Percentiles rank a stretch among this genome's conserved stretches.
phyloP scores from a whole-genome alignment of 2,113 vertebrate species.

The Rhinichthys klamathensis region DNA sequence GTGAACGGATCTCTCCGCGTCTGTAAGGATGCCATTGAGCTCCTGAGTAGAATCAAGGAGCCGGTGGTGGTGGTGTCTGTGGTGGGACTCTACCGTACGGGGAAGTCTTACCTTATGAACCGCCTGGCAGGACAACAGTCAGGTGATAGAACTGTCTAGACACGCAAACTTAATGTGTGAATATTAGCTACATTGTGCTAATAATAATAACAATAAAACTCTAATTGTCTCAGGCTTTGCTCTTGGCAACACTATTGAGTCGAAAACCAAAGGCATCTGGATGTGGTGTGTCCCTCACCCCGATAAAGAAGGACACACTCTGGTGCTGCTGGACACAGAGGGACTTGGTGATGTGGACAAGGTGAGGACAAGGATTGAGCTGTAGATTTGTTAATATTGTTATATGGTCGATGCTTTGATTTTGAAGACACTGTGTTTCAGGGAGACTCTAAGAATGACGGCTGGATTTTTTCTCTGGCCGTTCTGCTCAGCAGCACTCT shows the following conservation, averaged over 20 bases:
- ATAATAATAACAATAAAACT: neutral
- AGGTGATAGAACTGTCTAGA: slow-evolving; percentile 33
- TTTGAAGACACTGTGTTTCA: slow-evolving; percentile 34
- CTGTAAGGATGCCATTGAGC: slow-evolving; percentile 25
- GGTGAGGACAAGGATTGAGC: neutral
- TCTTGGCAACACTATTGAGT: slow-evolving; percentile 63
- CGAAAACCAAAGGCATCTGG: slow-evolving; percentile 68
- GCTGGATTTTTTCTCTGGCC: slow-evolving; percentile 68
- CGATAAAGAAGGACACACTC: neutral
- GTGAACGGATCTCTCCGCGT: slow-evolving; percentile 17
- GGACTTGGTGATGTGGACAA: slow-evolving; percentile 48
- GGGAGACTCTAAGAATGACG: slow-evolving; percentile 65
- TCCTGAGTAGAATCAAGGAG: slow-evolving; percentile 39
- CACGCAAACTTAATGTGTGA: neutral
- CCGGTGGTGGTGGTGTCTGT: slow-evolving; percentile 62
- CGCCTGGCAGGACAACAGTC: slow-evolving; percentile 49
- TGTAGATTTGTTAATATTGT: neutral
- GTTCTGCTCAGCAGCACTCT: slow-evolving; percentile 67
- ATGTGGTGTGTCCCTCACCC: slow-evolving; percentile 67
- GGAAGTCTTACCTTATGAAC: slow-evolving; percentile 65
- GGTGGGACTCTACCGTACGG: slow-evolving; percentile 58
- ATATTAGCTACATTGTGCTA: neutral
- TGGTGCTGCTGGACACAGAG: slow-evolving; percentile 52
- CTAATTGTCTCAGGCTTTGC: slow-evolving; percentile 41
- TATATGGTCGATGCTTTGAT: neutral